Evolutionary conservation across 1,140 invertebrate species (phyloP).

Genomic region (Pollicipes pollicipes): DNA sequence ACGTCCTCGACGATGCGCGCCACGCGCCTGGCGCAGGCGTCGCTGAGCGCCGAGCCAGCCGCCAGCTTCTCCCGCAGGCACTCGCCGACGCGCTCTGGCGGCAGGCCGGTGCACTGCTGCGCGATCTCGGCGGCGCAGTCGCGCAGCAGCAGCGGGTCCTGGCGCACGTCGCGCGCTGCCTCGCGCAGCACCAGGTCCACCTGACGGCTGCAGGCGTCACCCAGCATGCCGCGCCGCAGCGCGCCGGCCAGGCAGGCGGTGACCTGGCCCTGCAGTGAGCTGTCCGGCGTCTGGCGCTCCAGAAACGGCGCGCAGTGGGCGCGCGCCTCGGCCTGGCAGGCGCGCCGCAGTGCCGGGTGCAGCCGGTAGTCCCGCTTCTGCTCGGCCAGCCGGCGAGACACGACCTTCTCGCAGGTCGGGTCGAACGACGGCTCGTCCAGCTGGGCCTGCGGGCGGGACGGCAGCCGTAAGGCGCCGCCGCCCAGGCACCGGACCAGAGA

Average conservation of each 20-base stretch:
- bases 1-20: slow-evolving; percentile 40
- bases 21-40: slow-evolving; percentile 57
- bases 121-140: slow-evolving; percentile 44
- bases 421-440: neutral
- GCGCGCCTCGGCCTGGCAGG: slow-evolving; percentile 53
- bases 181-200: slow-evolving; percentile 63
- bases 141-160: slow-evolving; percentile 61
- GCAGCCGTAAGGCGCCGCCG: too few relatives aligned
- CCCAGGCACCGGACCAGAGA: too few relatives aligned
- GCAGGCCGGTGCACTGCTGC: slow-evolving; percentile 22
- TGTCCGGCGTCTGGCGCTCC: too few relatives aligned
- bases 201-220: slow-evolving; percentile 56
- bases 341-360: slow-evolving; percentile 64
- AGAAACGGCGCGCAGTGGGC: slow-evolving; percentile 43
- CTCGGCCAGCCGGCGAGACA: neutral
- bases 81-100: slow-evolving; percentile 48
- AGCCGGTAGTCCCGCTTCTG: slow-evolving; percentile 65
- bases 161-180: slow-evolving; percentile 64
- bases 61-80: slow-evolving; percentile 68
- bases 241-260: slow-evolving; percentile 17
- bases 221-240: slow-evolving; percentile 43
- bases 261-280: slow-evolving; percentile 9
- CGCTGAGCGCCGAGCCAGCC: slow-evolving; percentile 47
- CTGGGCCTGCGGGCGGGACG: neutral
- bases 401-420: neutral